Base-by-base conservation (phyloP, 64 coral and sea anemone genomes). In the Actinia equina region DNA sequence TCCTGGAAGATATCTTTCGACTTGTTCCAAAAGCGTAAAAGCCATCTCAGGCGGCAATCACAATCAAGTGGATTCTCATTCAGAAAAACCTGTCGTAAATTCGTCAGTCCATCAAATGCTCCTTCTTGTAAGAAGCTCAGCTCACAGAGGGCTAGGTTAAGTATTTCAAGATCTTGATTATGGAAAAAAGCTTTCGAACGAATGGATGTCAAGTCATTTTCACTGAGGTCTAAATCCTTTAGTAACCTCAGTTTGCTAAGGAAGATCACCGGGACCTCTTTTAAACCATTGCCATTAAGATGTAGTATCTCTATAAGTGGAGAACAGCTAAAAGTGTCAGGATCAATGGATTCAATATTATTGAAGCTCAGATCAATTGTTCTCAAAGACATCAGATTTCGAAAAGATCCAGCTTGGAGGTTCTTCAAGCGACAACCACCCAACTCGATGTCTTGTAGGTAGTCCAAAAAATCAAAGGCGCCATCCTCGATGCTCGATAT, bases 381-480 rank as follows among this genome's bases (percentile, higher is more conserved):
- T 80, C 43, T 76, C 44, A 92, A 60, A 70, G 90, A 92, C 90
- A 92, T 92, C 26, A 92, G 27, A 25, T 87, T 92, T 16, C 90
- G 85, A 52, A 92, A 43, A 55, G 12, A 59, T 12, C 77, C 90
- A 43, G 49, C 57, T 26, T 43, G 17, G 41, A 92, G 59, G 51
- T 43, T 80, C 20, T 52, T 71, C 15, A 92, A 43, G 0, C 11
- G 27, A 56, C 80, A 77, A 1, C 8, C 46, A 46, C 85, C 87
- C 70, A 92, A 23, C 26, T 54, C 27, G 9, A 92, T 58, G 0
- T 22, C 60, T 76, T 76, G 20, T 17, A 92, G 49, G 77, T 87
- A 25, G 45, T 71, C 85, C 45, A 92, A 59, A 62, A 19, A 49
- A 30, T 87, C 79, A 57, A 92, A 92, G 6, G 85, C 85, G 6